Base-by-base conservation (phyloP, 2,113 vertebrate genomes). In the Mus spicilegus region DNA sequence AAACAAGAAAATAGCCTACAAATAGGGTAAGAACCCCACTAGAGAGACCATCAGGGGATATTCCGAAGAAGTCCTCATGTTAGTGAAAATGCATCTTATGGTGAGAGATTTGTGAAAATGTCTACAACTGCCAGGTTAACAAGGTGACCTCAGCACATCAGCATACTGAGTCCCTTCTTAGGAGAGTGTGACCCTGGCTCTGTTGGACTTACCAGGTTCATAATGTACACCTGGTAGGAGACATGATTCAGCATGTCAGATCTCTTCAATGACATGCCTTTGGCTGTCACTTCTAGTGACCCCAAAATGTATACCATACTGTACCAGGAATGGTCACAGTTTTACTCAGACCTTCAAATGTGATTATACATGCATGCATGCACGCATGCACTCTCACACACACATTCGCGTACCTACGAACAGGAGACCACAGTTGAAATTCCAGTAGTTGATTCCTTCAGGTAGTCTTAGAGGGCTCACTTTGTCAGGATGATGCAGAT, bases 81-180 rank as follows among this genome's bases (percentile, higher is more conserved):
- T 24, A 11, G 10, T 6, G 1, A 3, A 49, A 73, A 0, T 1
- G 36, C 13, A 3, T 4, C 1, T 1, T 17, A 2, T 7, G 46
- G 0, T 2, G 3, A 7, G 4, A 51, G 36, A 24, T 12, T 16
- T 2, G 39, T 85, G 36, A 28, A 39, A 73, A 26, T 2, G 22
- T 20, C 5, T 56, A 3, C 5, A 0, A 0, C 16, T 17, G 2
- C 26, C 67, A 1, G 26, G 4, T 17, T 28, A 7, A 36, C 1
- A 1, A 13, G 1, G 36, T 51, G 3, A 22, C 36, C n/a, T 24
- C 3, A 11, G 56, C 8, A 0, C 0, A 0, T 54, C 61, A 20
- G 26, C 0, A 0, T 16, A 0, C 12, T 6, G n/a, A 0, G 42
- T 10, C 7, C 36, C 2, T 61, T 7, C 2, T 5, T 22, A 10